Percentiles rank a stretch among this genome's conserved stretches.
Evolutionary conservation across 2,888 invertebrate genomes (phyloP).

Genomic region (Clepsis dumicolana): DNA sequence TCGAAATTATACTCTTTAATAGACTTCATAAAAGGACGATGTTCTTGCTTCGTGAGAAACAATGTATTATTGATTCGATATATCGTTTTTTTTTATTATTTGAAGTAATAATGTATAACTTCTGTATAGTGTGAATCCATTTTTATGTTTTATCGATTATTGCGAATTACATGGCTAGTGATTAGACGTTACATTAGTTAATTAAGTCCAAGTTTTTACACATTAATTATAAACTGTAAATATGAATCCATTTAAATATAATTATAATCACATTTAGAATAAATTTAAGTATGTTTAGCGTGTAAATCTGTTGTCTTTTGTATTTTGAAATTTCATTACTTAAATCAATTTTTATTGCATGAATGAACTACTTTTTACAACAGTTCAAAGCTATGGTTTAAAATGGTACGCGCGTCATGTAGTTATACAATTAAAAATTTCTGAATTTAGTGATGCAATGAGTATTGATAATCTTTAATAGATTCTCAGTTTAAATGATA

Average conservation of each 20-base stretch:
- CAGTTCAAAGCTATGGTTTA: constrained; percentile 25
- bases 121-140: constrained; percentile 47
- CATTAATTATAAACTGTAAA: constrained; percentile 70
- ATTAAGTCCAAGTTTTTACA: constrained; percentile 67
- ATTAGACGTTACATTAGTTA: constrained; percentile 81
- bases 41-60: neutral
- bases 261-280: constrained; percentile 56
- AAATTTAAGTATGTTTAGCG: constrained; percentile 45
- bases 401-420: neutral
- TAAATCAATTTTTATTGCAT: constrained; percentile 36
- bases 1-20: neutral
- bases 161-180: constrained; percentile 85
- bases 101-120: neutral
- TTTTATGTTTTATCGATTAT: constrained; percentile 60
- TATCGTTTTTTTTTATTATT: neutral
- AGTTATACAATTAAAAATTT: neutral
- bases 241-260: constrained; percentile 58
- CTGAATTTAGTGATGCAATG: neutral
- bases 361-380: constrained; percentile 32
- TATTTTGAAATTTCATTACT: constrained; percentile 33
- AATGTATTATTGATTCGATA: neutral
- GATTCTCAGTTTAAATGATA: neutral
- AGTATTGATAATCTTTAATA: neutral
- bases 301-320: constrained; percentile 49
- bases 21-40: neutral